Evolutionary conservation across 2,113 vertebrate genomes (phyloP).

Genomic region (Dunckerocampus dactyliophorus): DNA sequence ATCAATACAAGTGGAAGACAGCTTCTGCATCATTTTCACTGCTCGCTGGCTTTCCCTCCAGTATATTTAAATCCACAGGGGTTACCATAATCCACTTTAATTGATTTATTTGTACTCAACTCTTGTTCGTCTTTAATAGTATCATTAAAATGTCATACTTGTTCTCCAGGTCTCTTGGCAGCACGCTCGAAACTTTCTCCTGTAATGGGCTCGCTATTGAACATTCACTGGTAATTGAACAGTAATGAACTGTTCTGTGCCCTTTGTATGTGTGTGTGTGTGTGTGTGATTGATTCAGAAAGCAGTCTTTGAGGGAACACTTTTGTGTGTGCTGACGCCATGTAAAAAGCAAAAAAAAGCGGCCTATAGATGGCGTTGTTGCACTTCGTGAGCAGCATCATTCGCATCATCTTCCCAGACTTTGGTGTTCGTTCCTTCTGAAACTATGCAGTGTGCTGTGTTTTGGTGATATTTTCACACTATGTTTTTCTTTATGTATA

Average conservation of each 20-base stretch:
- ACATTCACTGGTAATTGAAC: slow-evolving; percentile 64
- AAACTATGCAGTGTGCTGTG: slow-evolving; percentile 1
- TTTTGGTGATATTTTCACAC: not conserved
- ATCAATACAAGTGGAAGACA: slow-evolving; percentile 39
- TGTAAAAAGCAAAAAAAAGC: slow-evolving; percentile 40
- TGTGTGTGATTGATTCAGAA: slow-evolving; percentile 66
- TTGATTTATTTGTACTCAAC: slow-evolving; percentile 39
- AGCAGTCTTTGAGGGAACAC: slow-evolving; percentile 50
- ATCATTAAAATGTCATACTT: slow-evolving; percentile 56
- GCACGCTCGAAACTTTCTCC: slow-evolving; percentile 39
- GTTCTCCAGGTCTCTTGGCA: slow-evolving; percentile 45
- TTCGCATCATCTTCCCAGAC: not conserved
- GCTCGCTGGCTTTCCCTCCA: not conserved
- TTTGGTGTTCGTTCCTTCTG: not conserved
- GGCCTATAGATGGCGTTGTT: slow-evolving; percentile 63
- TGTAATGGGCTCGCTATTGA: slow-evolving; percentile 57
- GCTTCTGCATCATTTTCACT: slow-evolving; percentile 27
- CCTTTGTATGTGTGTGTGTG: slow-evolving; percentile 31
- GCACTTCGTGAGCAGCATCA: slow-evolving; percentile 35
- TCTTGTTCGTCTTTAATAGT: slow-evolving; percentile 42
- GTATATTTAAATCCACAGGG: slow-evolving; percentile 5
- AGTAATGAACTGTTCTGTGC: slow-evolving; percentile 66
- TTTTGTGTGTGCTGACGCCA: slow-evolving; percentile 40
- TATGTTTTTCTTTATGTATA: not conserved
- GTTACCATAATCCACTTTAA: slow-evolving; percentile 29